Evolutionary conservation across 2,113 vertebrate species (phyloP).

Genomic region (human (Homo sapiens)): GRCh38 chr4:27760001-27760500

Average conservation of each 20-base stretch:
- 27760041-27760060: neutral
- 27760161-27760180: neutral
- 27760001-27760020: neutral
- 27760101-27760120: neutral
- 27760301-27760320: neutral
- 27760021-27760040: neutral
- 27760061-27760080: neutral
- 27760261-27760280: neutral
- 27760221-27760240: neutral
- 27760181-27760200: neutral
- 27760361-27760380: neutral
- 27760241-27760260: neutral
- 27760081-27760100: neutral
- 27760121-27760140: neutral
- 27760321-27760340: neutral
- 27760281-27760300: neutral
- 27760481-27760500: neutral
- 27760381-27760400: neutral
- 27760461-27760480: neutral
- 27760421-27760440: neutral
- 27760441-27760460: neutral
- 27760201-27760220: neutral
- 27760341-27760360: neutral
- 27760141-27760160: neutral
- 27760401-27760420: neutral